These are phyloP conservation scores for Pteria penguin DNA, from an alignment of 2,888 invertebrate genomes.

Conservation along the genomic window DNA sequence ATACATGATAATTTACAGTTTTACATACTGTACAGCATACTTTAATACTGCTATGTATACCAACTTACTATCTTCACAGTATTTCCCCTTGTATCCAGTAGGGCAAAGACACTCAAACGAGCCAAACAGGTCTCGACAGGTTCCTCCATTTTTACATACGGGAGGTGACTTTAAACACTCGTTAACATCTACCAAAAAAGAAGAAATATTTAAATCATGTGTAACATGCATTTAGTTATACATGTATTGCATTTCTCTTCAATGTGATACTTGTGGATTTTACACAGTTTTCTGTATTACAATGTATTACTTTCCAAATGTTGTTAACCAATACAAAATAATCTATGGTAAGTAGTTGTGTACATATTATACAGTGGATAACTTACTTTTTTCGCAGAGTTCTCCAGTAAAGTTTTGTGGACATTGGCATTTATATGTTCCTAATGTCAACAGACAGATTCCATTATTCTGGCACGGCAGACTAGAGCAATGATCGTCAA, in stretches of 20 bases:
- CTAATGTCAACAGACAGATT: conserved; percentile 49
- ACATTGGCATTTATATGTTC: conserved; percentile 56
- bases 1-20: too few relatives aligned
- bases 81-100: conserved; percentile 83
- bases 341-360: too few relatives aligned
- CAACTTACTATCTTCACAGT: conserved; percentile 93
- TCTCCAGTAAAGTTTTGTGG: conserved; percentile 50
- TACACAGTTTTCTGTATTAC: too few relatives aligned
- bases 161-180: conserved; percentile 21
- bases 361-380: too few relatives aligned
- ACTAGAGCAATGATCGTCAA: conserved; percentile 51
- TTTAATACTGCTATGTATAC: too few relatives aligned
- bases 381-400: conserved; percentile 51
- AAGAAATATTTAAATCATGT: neutral
- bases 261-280: too few relatives aligned
- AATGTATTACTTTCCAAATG: too few relatives aligned
- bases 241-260: too few relatives aligned
- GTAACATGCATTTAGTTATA: neutral
- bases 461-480: conserved; percentile 55
- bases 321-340: too few relatives aligned
- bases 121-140: conserved; percentile 92
- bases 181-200: conserved; percentile 28
- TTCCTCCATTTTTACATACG: conserved; percentile 84
- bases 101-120: conserved; percentile 91
- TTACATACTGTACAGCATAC: too few relatives aligned